Percentiles rank a stretch among this genome's conserved stretches.
phyloP scores from a whole-genome alignment of 64 coral and sea anemone species.

The Dendrophyllia cribrosa region DNA sequence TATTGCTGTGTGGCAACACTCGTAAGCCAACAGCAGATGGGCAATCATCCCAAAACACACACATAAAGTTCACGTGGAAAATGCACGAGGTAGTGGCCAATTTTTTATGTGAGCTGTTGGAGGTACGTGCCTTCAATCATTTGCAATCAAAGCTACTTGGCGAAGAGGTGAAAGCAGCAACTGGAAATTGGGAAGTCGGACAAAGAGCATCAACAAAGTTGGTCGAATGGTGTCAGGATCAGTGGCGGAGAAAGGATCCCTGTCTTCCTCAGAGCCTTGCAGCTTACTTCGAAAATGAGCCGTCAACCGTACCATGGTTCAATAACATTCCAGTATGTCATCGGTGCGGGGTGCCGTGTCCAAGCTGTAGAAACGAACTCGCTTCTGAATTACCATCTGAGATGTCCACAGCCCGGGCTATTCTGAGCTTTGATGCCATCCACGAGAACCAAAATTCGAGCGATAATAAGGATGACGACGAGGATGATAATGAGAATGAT shows the following conservation, averaged over 20 bases:
- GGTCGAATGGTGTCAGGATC: slow-evolving; percentile 58
- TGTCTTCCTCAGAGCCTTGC: background rate
- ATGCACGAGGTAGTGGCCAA: slow-evolving; percentile 37
- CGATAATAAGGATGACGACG: background rate
- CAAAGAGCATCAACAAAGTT: background rate
- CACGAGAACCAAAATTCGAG: background rate
- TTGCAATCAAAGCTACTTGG: background rate
- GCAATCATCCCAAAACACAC: no score
- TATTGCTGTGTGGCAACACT: slow-evolving; percentile 50
- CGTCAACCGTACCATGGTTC: background rate
- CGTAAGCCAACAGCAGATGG: background rate
- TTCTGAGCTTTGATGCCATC: background rate
- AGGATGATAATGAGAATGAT: no score
- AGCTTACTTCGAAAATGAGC: background rate
- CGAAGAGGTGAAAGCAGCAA: background rate
- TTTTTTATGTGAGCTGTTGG: slow-evolving; percentile 9
- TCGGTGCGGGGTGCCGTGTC: slow-evolving; percentile 3
- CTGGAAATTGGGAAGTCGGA: slow-evolving; percentile 3
- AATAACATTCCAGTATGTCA: background rate
- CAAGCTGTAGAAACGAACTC: slow-evolving; percentile 4
- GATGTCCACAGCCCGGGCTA: background rate
- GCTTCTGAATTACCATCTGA: background rate
- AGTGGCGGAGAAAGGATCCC: slow-evolving; percentile 37
- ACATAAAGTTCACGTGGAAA: background rate
- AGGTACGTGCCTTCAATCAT: slow-evolving; percentile 33